These are phyloP conservation scores for Diadema setosum DNA, from an alignment of 35 echinoderm and acorn worm genomes.

Conservation along the genomic window DNA sequence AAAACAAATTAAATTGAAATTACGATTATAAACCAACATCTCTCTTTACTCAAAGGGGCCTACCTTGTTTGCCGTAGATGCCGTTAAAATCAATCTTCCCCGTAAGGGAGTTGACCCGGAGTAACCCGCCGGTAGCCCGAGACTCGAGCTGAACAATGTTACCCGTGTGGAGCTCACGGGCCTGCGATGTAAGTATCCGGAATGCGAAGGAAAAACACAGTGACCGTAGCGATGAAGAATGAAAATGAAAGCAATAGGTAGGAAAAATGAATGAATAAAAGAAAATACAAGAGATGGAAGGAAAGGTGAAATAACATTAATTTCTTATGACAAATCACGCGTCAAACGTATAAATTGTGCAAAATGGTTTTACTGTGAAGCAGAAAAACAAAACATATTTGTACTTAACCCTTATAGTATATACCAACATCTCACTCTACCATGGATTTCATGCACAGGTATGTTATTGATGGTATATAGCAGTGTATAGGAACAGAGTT, in stretches of 20 bases:
- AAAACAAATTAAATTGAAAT: too few relatives aligned
- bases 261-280: background rate
- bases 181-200: slow-evolving; percentile 6
- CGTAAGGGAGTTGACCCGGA: slow-evolving; percentile 64
- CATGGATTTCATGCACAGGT: too few relatives aligned
- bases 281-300: background rate
- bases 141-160: slow-evolving; percentile 92
- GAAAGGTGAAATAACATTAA: background rate
- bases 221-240: background rate
- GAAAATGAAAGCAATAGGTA: background rate
- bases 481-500: too few relatives aligned
- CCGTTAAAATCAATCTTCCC: slow-evolving; percentile 94
- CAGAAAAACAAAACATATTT: too few relatives aligned
- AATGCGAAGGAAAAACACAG: background rate
- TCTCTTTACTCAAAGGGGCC: too few relatives aligned
- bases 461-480: too few relatives aligned
- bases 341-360: too few relatives aligned
- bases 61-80: slow-evolving; percentile 88
- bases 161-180: slow-evolving; percentile 71
- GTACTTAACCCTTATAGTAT: too few relatives aligned
- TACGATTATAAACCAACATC: too few relatives aligned
- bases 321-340: too few relatives aligned
- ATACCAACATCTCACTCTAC: too few relatives aligned
- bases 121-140: slow-evolving; percentile 64
- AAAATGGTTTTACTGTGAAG: too few relatives aligned